These are phyloP conservation scores for Nomada fucata DNA, from an alignment of 2,888 invertebrate genomes.

Conservation along the genomic window DNA sequence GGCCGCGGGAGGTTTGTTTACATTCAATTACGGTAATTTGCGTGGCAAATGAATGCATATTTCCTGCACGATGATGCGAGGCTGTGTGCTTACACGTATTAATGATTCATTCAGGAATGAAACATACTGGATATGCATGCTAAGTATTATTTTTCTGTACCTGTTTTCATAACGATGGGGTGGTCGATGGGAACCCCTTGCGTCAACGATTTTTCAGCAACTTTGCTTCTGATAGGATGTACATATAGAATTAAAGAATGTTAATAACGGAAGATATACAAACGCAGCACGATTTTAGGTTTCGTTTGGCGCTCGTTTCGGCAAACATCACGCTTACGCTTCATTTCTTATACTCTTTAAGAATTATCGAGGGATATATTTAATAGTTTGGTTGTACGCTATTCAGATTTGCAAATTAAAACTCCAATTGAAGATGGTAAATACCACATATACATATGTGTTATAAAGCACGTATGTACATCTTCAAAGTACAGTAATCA, in stretches of 20 bases:
- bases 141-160: neutral
- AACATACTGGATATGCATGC: neutral
- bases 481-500: too few relatives aligned
- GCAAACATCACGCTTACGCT: too few relatives aligned
- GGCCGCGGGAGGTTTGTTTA: constrained; percentile 6
- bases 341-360: too few relatives aligned
- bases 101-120: constrained; percentile 2
- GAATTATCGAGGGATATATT: too few relatives aligned
- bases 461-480: too few relatives aligned
- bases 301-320: too few relatives aligned
- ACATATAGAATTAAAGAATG: neutral
- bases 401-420: too few relatives aligned
- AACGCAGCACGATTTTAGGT: neutral
- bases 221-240: neutral
- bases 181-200: neutral
- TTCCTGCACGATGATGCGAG: neutral
- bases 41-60: constrained; percentile 1
- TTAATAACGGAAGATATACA: neutral
- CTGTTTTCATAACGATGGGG: neutral
- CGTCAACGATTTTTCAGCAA: neutral
- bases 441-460: too few relatives aligned
- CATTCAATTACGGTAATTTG: constrained; percentile 40
- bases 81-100: neutral
- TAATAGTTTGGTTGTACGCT: too few relatives aligned
- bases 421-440: too few relatives aligned